Evolutionary conservation across 2,888 invertebrate genomes (phyloP).

Genomic region (Zygothrica quintamaculata): DNA sequence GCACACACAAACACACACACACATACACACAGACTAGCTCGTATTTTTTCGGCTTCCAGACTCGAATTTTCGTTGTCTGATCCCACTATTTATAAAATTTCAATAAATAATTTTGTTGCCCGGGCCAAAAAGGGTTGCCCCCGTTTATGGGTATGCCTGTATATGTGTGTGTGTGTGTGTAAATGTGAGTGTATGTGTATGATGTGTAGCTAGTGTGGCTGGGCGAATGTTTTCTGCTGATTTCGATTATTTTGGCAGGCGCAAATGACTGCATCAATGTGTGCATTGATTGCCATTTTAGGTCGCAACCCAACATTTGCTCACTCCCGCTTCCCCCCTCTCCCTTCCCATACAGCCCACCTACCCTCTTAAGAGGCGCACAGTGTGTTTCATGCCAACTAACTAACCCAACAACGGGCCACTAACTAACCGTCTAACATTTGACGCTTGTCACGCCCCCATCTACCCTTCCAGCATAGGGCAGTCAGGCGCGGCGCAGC

Average conservation of each 20-base stretch:
- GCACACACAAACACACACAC: slow-evolving; percentile 34
- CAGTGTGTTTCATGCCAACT: no score
- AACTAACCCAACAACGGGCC: slow-evolving; percentile 32
- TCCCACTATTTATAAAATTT: slow-evolving; percentile 84
- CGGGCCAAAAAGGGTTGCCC: slow-evolving; percentile 58
- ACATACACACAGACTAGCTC: slow-evolving; percentile 6
- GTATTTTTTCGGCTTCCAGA: slow-evolving; percentile 71
- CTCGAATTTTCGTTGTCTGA: slow-evolving; percentile 82
- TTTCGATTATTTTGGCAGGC: slow-evolving; percentile 67
- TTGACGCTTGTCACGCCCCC: slow-evolving; percentile 46
- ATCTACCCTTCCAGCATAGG: neutral
- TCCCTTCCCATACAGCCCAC: neutral
- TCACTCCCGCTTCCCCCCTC: neutral
- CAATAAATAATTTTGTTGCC: slow-evolving; percentile 81
- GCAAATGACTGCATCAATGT: slow-evolving; percentile 72
- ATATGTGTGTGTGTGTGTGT: slow-evolving; percentile 4
- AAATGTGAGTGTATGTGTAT: slow-evolving; percentile 12
- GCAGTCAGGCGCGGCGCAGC: slow-evolving; percentile 45
- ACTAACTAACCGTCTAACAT: slow-evolving; percentile 77
- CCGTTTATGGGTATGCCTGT: slow-evolving; percentile 1
- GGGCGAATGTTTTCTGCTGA: slow-evolving; percentile 49
- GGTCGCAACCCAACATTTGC: slow-evolving; percentile 9
- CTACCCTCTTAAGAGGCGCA: neutral
- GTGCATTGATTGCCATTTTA: slow-evolving; percentile 76
- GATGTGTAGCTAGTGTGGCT: slow-evolving; percentile 4